Evolutionary conservation across 1,140 invertebrate species (phyloP).

Genomic region (Scaptomyza montana): DNA sequence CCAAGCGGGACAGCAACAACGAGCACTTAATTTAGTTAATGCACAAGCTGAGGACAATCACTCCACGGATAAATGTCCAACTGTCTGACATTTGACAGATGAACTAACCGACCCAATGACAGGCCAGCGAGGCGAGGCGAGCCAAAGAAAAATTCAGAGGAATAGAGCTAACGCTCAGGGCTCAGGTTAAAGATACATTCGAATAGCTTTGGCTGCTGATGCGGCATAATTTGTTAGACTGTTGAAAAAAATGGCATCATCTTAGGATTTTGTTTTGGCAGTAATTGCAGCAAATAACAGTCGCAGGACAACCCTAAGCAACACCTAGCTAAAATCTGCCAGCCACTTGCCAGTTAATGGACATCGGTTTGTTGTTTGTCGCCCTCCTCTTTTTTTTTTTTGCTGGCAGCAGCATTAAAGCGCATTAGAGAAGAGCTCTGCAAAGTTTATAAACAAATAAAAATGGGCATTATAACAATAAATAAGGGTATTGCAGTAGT

Average conservation of each 20-base stretch:
- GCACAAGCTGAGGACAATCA: constrained; percentile 51
- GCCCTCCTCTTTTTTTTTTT: neutral
- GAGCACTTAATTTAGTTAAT: constrained; percentile 79
- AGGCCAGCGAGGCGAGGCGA: constrained; percentile 8
- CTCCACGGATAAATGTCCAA: constrained; percentile 6
- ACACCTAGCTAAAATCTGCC: neutral
- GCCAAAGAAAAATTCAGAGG: neutral
- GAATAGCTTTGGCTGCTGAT: constrained; percentile 65
- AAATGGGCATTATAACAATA: constrained; percentile 53
- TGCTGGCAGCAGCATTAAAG: constrained; percentile 24
- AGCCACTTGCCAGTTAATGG: constrained; percentile 45
- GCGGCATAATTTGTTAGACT: constrained; percentile 71
- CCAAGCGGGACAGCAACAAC: constrained; percentile 54
- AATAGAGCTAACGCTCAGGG: constrained; percentile 28
- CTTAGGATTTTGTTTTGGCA: constrained; percentile 41
- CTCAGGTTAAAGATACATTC: constrained; percentile 58
- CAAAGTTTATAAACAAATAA: constrained; percentile 60
- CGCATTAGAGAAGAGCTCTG: constrained; percentile 49
- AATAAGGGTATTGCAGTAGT: constrained; percentile 46
- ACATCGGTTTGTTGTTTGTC: constrained; percentile 41
- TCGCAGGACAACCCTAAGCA: constrained; percentile 12
- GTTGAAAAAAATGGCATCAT: constrained; percentile 32
- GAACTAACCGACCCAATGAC: constrained; percentile 51
- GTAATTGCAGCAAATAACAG: constrained; percentile 64
- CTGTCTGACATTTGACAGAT: constrained; percentile 77